phyloP scores from a whole-genome alignment of 2,797 vertebrate genomes.

The Takifugu rubripes region DNA sequence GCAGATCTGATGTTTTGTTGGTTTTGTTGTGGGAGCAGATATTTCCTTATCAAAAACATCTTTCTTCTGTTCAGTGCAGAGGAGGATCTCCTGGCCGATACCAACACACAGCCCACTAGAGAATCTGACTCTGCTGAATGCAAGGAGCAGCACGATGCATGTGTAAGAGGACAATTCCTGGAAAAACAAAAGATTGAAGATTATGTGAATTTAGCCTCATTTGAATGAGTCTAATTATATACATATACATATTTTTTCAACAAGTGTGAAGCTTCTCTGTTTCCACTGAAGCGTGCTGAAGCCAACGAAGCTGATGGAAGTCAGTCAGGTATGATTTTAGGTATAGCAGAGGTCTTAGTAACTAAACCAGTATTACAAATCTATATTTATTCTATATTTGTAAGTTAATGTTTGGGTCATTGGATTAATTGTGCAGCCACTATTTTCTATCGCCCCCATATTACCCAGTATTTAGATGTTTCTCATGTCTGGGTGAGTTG shows the following conservation, averaged over 20 bases:
- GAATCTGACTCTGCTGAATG: constrained; percentile 45
- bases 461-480: constrained; percentile 42
- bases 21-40: not conserved
- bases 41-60: constrained; percentile 1
- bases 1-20: not conserved
- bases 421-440: not conserved
- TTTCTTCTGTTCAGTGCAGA: constrained; percentile 55
- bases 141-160: constrained; percentile 52
- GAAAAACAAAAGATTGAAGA: not conserved
- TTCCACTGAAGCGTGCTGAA: constrained; percentile 37
- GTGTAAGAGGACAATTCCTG: constrained; percentile 57
- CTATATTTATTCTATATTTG: constrained; percentile 3
- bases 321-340: constrained; percentile 57
- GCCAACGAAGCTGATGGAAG: constrained; percentile 57
- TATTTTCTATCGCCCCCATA: not conserved
- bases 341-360: not conserved
- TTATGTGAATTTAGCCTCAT: not conserved
- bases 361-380: too few relatives aligned
- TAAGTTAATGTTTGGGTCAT: not conserved
- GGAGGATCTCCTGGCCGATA: constrained; percentile 68
- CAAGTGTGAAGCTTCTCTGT: constrained; percentile 53
- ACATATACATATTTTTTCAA: constrained; percentile 1
- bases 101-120: constrained; percentile 49
- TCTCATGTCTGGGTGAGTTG: constrained; percentile 51
- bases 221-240: not conserved